Evolutionary conservation across 2,113 vertebrate species (phyloP), one percentile per base, ranked within the genome.

Genomic region (Pollimyrus isidori): DNA sequence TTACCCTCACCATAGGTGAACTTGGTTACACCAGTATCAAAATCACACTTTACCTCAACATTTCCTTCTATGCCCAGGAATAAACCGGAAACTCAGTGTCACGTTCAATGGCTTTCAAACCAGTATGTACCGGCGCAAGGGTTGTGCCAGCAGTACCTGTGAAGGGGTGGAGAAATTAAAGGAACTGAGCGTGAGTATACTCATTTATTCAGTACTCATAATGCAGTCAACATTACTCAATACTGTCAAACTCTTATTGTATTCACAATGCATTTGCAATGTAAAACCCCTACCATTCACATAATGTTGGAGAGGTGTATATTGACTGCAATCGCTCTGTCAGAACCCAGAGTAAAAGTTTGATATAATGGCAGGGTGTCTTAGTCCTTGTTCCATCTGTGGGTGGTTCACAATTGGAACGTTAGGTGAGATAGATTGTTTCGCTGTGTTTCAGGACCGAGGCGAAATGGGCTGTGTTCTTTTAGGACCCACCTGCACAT

Each of bases 401-500:
- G 30, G 39, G 35, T 82, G 76, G 42, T 3, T 82, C 42, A 49
- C 35, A 49, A 23, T 11, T 73, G 48, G n/a, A 76, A 35, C 23
- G 4, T 23, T 62, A n/a, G 52, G 7, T 39, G 35, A 49, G 15
- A 17, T 10, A 9, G 76, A 48, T 49, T 30, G 26, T 65, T 21
- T 30, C 3, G 58, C 11, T 73, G 42, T 23, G 89, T 53, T 91
- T 52, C 94, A 99, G 98, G 58, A n/a, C 0, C 1, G 4, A 0
- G 42, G 46, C 0, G 13, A 17, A 0, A 91, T 97, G 52, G 98
- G 98, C 49, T 99, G 98, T 89, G 94, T 94, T 45, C 95, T 99
- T 93, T 93, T 99, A 89, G 98, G 98, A 1, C 98, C 98, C 0
- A 96, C 96, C 0, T 99, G 98, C 90, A 98, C 98, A 2, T 99